These are phyloP conservation scores for Nebria brevicollis DNA, from an alignment of 2,888 invertebrate genomes.

Conservation along the genomic window DNA sequence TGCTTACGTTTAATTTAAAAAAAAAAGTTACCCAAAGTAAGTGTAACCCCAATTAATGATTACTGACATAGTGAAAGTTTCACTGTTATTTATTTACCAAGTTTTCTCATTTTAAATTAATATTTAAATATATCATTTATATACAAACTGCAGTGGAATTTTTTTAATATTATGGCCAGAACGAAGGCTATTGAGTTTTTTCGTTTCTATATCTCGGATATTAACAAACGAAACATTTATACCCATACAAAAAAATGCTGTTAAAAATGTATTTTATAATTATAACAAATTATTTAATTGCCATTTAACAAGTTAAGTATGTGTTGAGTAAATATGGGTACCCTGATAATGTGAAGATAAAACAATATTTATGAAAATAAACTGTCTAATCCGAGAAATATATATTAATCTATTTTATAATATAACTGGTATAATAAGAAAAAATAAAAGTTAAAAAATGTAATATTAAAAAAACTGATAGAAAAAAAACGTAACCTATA, in stretches of 20 bases:
- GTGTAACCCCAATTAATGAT: neutral
- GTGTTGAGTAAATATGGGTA: neutral
- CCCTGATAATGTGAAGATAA: neutral
- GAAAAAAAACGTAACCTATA: neutral
- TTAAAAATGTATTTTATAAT: neutral
- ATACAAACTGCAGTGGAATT: neutral
- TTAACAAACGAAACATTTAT: too few relatives aligned
- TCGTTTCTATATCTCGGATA: too few relatives aligned
- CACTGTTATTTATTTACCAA: too few relatives aligned
- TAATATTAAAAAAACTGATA: neutral
- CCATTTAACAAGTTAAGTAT: neutral
- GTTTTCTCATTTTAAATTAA: neutral
- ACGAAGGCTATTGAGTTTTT: neutral
- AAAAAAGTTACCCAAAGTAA: too few relatives aligned
- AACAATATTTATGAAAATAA: neutral
- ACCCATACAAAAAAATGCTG: too few relatives aligned
- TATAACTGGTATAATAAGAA: neutral
- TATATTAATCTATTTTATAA: neutral
- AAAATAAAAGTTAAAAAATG: neutral
- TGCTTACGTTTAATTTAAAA: too few relatives aligned
- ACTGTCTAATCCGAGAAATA: neutral
- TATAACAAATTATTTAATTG: neutral
- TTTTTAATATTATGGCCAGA: neutral
- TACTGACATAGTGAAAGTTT: too few relatives aligned
- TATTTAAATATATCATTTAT: neutral